Base-by-base conservation (phyloP, 2,113 vertebrate species). In the Rhinogobius similis region DNA sequence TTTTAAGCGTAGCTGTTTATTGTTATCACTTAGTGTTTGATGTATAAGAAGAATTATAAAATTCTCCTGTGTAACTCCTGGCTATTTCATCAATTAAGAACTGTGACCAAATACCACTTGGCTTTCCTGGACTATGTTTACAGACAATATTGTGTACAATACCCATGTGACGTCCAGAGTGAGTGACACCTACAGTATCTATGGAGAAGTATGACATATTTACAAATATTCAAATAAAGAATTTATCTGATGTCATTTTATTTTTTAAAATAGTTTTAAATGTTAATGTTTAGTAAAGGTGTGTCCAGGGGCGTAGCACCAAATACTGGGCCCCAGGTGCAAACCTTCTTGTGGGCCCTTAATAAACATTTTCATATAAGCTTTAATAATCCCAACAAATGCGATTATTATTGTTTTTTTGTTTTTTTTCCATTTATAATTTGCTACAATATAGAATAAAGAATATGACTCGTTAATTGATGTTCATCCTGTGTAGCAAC, bases 181-280 rank as follows among this genome's bases (percentile, higher is more conserved):
- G 82, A 90, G 82, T 91, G 86, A 87, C 83, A 91, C 80, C 75
- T 20, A 61, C 58, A 36, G 27, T 90, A 91, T 92, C 84, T 89
- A 92, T 90, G 62, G 85, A 89, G 76, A 92, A 88, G 68, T 92
- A 79, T 75, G 52, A 88, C 83, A 77, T 92, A 91, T 86, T 86
- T 82, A 90, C 81, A 90, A 58, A 50, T 82, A 91, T 87, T 74
- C 85, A 84, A 93, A 92, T 93, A 94, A 94, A 93, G 66, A 86
- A 75, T 81, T 85, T 11, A 9, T 55, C 20, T 56, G 13, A 21
- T 61, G 27, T 77, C 21, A 67, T 73, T 77, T 38, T 29, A 32
- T 39, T 5, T 27, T 0, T 12, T 13, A 56, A 29, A 29, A 56
- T 27, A 26, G 13, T 58, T 27, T 58, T 58, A 8, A 29, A 10